phyloP scores from a whole-genome alignment of 2,113 vertebrate genomes.

The Peromyscus californicus region DNA sequence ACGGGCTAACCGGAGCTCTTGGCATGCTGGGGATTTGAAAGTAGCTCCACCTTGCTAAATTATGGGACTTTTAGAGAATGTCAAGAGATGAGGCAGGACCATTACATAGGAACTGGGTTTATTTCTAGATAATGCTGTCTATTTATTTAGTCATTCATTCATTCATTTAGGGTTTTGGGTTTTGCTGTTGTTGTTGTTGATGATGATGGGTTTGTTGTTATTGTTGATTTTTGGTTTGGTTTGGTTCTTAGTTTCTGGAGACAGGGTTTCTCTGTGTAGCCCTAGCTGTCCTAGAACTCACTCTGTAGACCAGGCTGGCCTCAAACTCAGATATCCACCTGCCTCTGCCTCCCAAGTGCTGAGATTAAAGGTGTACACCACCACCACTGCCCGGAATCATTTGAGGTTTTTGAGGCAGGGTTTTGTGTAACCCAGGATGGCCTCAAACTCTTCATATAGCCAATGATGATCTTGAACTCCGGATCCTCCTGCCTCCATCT shows the following conservation, averaged over 20 bases:
- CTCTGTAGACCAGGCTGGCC: neutral
- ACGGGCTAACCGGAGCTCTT: neutral
- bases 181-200: neutral
- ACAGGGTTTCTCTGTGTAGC: neutral
- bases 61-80: constrained; percentile 1
- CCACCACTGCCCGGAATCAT: neutral
- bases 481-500: neutral
- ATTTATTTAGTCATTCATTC: neutral
- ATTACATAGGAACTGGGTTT: constrained; percentile 1
- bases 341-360: neutral
- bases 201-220: neutral
- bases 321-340: neutral
- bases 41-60: neutral
- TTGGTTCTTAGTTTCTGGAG: neutral
- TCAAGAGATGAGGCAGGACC: neutral
- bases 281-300: neutral
- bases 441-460: neutral
- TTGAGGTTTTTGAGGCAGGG: neutral
- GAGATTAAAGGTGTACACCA: too few relatives aligned
- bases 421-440: neutral
- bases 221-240: neutral
- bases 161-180: neutral
- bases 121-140: neutral
- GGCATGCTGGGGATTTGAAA: neutral
- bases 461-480: neutral